A percentile compares a stretch with the other conserved stretches of the same genome.
Evolutionary conservation across 2,888 invertebrate genomes (phyloP).

Genomic region (Phoenoteleia sp.): DNA sequence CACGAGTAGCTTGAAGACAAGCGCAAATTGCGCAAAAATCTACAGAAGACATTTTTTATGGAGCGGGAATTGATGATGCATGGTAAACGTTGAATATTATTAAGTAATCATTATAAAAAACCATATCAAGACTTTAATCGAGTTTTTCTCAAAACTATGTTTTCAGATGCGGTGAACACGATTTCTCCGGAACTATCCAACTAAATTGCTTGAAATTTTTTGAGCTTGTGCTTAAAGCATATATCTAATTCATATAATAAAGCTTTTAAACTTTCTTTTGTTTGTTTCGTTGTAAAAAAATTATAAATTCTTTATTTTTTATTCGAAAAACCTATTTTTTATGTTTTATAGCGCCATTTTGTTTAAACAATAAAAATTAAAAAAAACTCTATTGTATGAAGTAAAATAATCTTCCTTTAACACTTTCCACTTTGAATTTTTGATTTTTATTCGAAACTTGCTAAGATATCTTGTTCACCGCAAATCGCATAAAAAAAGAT

Average conservation of each 20-base stretch:
- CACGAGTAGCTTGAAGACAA: not conserved
- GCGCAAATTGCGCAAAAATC: not conserved
- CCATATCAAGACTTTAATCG: slow-evolving; percentile 9
- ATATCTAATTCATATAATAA: no score
- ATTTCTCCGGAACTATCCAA: not conserved
- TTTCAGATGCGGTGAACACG: slow-evolving; percentile 10
- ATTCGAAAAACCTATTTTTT: not conserved
- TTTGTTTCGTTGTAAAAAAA: no score
- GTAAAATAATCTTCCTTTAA: not conserved
- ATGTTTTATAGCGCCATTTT: not conserved
- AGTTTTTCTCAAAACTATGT: not conserved
- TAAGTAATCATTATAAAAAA: no score
- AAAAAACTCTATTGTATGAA: not conserved
- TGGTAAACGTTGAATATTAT: no score
- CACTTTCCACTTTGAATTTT: not conserved
- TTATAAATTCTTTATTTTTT: not conserved
- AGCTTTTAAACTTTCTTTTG: no score
- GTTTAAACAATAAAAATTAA: not conserved
- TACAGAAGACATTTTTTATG: no score
- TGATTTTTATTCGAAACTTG: not conserved
- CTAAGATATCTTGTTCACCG: not conserved
- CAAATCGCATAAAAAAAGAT: not conserved
- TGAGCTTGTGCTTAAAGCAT: no score
- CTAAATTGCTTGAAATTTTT: not conserved
- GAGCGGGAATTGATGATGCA: no score